phyloP scores from a whole-genome alignment of 92 coral and sea anemone genomes.

The Desmophyllum pertusum region DNA sequence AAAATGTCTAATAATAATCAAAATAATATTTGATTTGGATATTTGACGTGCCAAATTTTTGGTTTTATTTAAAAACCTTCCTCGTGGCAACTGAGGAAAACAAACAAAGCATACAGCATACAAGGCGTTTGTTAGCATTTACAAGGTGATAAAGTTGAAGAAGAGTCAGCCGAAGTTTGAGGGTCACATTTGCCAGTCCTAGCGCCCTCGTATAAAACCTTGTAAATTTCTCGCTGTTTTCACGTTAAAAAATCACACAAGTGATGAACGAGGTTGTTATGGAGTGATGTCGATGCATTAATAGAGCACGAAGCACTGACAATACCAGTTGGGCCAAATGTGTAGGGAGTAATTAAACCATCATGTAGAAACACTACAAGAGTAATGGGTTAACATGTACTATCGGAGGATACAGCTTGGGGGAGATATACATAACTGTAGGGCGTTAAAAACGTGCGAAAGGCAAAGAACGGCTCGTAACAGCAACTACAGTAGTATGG shows the following conservation, averaged over 20 bases:
- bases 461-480: not conserved
- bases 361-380: not conserved
- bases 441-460: not conserved
- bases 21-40: too few species aligned
- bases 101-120: too few species aligned
- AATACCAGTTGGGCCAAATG: not conserved
- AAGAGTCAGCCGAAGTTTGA: too few species aligned
- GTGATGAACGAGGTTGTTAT: not conserved
- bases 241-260: not conserved
- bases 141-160: too few species aligned
- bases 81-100: too few species aligned
- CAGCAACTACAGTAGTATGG: not conserved
- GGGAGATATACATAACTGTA: not conserved
- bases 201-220: too few species aligned
- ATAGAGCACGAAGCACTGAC: not conserved
- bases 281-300: not conserved
- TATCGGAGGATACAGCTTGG: not conserved
- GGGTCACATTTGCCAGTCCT: too few species aligned
- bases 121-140: too few species aligned
- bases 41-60: too few species aligned
- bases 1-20: too few species aligned
- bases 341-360: not conserved
- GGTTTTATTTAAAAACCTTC: too few species aligned
- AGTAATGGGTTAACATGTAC: not conserved
- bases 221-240: not conserved